Evolutionary conservation across 2,888 invertebrate species (phyloP).

Genomic region (Harmothoe impar): DNA sequence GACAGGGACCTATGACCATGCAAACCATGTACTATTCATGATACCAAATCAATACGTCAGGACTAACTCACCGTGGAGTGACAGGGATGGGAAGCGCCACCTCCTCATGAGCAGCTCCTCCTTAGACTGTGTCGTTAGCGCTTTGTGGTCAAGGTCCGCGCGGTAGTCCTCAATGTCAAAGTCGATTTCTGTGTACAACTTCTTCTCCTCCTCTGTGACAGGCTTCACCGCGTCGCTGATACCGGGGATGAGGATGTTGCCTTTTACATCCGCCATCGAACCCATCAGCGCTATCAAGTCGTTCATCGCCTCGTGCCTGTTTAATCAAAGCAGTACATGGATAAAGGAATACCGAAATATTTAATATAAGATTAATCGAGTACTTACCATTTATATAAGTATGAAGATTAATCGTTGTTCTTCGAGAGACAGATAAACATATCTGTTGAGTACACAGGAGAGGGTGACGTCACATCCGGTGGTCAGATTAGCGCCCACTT

Average conservation of each 20-base stretch:
- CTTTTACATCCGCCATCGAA: conserved; percentile 92
- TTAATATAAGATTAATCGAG: no score
- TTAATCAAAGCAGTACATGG: background rate
- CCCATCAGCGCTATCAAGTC: conserved; percentile 94
- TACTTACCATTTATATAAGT: no score
- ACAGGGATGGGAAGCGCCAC: conserved; percentile 96
- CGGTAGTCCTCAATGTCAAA: conserved; percentile 90
- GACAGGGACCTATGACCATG: no score
- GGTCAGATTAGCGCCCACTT: no score
- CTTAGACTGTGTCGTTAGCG: conserved; percentile 90
- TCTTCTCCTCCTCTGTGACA: conserved; percentile 86
- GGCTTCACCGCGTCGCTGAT: conserved; percentile 92
- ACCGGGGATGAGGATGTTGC: conserved; percentile 92
- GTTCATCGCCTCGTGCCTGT: conserved; percentile 88
- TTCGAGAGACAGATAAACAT: no score
- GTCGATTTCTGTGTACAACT: conserved; percentile 91
- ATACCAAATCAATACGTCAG: no score
- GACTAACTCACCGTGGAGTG: conserved; percentile 89
- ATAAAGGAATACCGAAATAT: no score
- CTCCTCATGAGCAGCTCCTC: conserved; percentile 95
- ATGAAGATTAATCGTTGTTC: no score
- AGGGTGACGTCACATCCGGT: no score
- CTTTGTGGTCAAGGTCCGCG: conserved; percentile 87
- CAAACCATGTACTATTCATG: no score
- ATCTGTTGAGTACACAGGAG: no score